Conservation (phyloP, 2,888 invertebrate genomes). For the Mesorhabditis spiculigera region DNA sequence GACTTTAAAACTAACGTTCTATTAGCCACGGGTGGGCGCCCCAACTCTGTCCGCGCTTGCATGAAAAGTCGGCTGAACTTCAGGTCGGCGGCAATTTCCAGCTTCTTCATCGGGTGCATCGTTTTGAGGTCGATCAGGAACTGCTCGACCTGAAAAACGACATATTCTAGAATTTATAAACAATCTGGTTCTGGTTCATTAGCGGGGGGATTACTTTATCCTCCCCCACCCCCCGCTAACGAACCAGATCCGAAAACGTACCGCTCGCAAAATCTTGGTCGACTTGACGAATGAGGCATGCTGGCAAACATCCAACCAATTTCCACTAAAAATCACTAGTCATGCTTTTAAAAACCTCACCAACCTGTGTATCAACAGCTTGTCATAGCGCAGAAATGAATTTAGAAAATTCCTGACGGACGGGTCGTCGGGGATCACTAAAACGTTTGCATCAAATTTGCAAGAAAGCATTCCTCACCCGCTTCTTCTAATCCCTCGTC, state of each 20-base stretch:
- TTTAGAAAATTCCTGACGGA: not conserved
- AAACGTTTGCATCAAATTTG: too few relatives aligned
- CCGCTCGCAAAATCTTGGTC: not conserved
- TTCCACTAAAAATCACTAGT: not conserved
- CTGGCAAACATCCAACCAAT: not conserved
- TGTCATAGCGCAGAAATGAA: not conserved
- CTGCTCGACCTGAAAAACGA: not conserved
- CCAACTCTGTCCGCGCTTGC: not conserved
- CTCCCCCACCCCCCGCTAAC: too few relatives aligned
- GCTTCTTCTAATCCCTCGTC: not conserved
- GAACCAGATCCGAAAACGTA: too few relatives aligned
- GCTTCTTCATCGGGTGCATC: constrained; percentile 4
- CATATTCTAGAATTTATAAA: too few relatives aligned
- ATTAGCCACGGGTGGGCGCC: not conserved
- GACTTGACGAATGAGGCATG: not conserved
- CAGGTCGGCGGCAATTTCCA: not conserved
- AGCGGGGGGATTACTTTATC: too few relatives aligned
- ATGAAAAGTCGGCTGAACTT: not conserved
- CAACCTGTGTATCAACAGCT: not conserved
- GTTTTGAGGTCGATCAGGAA: constrained; percentile 1
- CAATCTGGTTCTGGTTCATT: too few relatives aligned
- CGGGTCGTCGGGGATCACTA: not conserved
- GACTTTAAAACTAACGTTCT: not conserved
- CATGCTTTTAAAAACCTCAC: too few relatives aligned
- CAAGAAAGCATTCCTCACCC: not conserved